These are phyloP conservation scores for Drosophila trichaetosa DNA, from an alignment of 2,888 invertebrate genomes.

Conservation along the genomic window DNA sequence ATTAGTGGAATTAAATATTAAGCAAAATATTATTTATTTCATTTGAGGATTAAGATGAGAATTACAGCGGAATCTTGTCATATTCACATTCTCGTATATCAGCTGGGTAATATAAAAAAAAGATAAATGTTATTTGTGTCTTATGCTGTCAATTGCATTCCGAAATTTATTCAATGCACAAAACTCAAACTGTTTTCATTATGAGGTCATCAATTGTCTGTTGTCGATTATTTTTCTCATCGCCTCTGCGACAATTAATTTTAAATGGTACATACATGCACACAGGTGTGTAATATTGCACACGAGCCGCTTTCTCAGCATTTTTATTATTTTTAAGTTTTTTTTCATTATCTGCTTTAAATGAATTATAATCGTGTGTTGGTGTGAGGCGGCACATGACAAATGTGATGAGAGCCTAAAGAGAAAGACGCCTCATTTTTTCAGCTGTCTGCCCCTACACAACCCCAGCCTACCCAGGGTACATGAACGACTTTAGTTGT, in stretches of 20 bases:
- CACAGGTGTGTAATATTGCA: slow-evolving; percentile 25
- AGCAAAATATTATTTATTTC: not conserved
- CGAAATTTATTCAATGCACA: not conserved
- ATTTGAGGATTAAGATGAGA: not conserved
- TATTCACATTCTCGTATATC: not conserved
- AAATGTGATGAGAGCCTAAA: slow-evolving; percentile 61
- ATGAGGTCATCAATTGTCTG: slow-evolving; percentile 14
- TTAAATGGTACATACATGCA: slow-evolving; percentile 1
- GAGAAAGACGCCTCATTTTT: slow-evolving; percentile 38
- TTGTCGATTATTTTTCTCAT: slow-evolving; percentile 9
- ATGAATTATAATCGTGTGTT: slow-evolving; percentile 50
- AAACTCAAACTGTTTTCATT: not conserved
- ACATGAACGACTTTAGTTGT: slow-evolving; percentile 1
- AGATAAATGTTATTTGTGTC: not conserved
- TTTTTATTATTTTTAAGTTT: slow-evolving; percentile 6
- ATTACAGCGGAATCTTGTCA: no score
- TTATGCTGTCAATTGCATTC: slow-evolving; percentile 1
- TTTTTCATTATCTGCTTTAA: slow-evolving; percentile 43
- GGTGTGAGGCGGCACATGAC: slow-evolving; percentile 48
- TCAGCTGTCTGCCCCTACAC: not conserved
- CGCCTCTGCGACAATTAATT: slow-evolving; percentile 29
- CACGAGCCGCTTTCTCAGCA: slow-evolving; percentile 25
- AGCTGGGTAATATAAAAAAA: not conserved
- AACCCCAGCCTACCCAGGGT: not conserved
- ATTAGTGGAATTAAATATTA: not conserved